Base-by-base conservation (phyloP, 2,797 vertebrate genomes). In the Otolemur crassicaudatus region DNA sequence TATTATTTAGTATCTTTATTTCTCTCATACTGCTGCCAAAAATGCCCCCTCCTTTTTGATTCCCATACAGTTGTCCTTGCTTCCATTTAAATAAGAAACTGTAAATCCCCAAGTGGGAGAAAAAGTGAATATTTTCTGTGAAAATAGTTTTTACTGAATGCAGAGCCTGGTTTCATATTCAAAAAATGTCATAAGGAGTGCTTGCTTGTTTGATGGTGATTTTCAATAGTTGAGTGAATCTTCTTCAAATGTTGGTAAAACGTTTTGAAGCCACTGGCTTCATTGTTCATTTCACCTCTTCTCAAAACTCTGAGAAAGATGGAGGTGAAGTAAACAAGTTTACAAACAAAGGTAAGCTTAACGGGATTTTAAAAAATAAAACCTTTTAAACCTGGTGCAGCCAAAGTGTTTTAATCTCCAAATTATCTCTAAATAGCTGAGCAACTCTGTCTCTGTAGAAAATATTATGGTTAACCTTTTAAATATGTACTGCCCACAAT, bases 381-480 rank as follows among this genome's bases (percentile, higher is more conserved):
- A 72, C 2, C 29, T 60, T 91, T 95, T 96, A 79, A 72, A 27
- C 27, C 29, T 58, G 11, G 56, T 79, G 58, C 29, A 93, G 72
- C 34, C 58, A 58, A 87, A 49, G 60, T 95, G 17, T 69, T 90
- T 94, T 93, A 92, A 90, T 53, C 73, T 79, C 46, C 79, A 27
- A 94, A 79, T 87, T 93, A 96, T 77, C 72, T 85, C 29, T 58
- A 94, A 97, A 90, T 70, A 90, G 81, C 23, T 46, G 7, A 73
- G 80, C 25, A 95, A 80, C 43, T 53, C 16, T 29, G 23, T 85
- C 2, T 85, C 60, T 93, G 67, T 87, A 53, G 56, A 82, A 97
- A 94, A 86, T 93, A 94, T n/a, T 96, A 61, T 17, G 76, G 65
- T 70, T 98, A 90, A 95, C 61, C 90, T 97, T 97, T 95, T 34